A percentile compares a stretch with the other conserved stretches of the same genome.
Conservation (phyloP, 2,113 vertebrate species). For the Pagrus major region DNA sequence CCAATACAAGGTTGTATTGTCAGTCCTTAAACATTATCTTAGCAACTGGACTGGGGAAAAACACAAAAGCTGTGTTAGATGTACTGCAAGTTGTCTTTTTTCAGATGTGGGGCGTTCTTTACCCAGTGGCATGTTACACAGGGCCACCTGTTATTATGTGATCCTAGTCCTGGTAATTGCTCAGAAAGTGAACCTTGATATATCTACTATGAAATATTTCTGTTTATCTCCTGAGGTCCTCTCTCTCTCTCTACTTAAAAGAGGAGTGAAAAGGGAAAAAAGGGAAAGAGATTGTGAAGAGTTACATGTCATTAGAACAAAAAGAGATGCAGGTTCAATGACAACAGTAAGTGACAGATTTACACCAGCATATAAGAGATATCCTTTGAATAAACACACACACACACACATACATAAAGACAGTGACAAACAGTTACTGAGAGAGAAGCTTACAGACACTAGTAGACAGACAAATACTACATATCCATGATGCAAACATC, state of each 20-base stretch:
- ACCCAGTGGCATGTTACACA: background rate
- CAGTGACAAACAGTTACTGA: constrained; percentile 16
- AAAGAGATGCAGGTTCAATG: background rate
- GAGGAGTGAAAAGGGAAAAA: background rate
- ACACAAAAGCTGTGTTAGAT: background rate
- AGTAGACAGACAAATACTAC: constrained; percentile 24
- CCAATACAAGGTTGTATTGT: no score
- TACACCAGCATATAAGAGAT: background rate
- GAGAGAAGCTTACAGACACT: constrained; percentile 23
- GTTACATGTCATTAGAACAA: background rate
- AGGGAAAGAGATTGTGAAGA: background rate
- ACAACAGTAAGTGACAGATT: background rate
- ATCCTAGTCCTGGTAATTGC: background rate
- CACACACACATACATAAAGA: background rate
- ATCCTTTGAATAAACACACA: no score
- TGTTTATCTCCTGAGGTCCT: background rate
- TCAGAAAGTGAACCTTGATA: background rate
- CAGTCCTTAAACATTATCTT: no score
- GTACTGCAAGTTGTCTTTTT: background rate
- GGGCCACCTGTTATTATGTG: background rate
- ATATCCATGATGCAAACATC: constrained; percentile 30
- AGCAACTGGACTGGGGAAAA: no score
- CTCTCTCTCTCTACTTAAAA: background rate
- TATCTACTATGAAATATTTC: background rate
- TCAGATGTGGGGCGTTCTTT: background rate